A percentile compares a stretch with the other conserved stretches of the same genome.
Conservation (phyloP, 2,113 vertebrate species). For the Gila orcuttii region DNA sequence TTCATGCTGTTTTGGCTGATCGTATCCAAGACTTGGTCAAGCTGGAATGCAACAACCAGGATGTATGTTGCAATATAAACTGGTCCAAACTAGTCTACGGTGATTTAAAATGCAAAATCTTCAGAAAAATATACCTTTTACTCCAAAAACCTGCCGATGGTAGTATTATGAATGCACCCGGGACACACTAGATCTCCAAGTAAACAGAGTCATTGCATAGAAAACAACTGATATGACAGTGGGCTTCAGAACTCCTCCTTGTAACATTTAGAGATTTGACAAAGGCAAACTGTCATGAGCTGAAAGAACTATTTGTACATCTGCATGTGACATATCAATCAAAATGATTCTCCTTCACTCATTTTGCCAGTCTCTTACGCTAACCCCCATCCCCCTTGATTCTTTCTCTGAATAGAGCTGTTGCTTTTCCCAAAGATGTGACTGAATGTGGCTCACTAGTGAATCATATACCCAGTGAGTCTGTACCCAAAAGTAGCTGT, state of each 20-base stretch:
- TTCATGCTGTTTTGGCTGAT: not conserved
- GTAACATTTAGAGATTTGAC: slow-evolving; percentile 56
- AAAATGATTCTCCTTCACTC: slow-evolving; percentile 45
- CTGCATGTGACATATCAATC: slow-evolving; percentile 66
- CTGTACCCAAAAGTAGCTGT: slow-evolving; percentile 5
- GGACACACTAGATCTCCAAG: not conserved
- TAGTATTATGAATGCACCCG: not conserved
- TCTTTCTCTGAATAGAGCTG: slow-evolving; percentile 44
- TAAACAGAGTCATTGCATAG: slow-evolving; percentile 10
- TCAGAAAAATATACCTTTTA: not conserved
- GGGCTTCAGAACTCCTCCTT: slow-evolving; percentile 49
- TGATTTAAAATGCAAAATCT: not conserved
- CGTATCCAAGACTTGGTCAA: not conserved
- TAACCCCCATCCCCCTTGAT: not conserved
- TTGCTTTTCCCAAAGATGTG: slow-evolving; percentile 20
- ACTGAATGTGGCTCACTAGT: slow-evolving; percentile 37
- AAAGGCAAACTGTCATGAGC: slow-evolving; percentile 65
- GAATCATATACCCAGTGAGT: slow-evolving; percentile 15
- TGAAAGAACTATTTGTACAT: slow-evolving; percentile 65
- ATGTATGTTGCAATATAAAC: not conserved
- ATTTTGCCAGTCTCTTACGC: slow-evolving; percentile 38
- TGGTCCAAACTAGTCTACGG: not conserved
- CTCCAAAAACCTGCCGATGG: not conserved
- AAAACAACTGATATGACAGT: slow-evolving; percentile 52
- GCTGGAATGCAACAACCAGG: not conserved